Conservation (phyloP, 2,888 invertebrate genomes). For the Apamea monoglypha region DNA sequence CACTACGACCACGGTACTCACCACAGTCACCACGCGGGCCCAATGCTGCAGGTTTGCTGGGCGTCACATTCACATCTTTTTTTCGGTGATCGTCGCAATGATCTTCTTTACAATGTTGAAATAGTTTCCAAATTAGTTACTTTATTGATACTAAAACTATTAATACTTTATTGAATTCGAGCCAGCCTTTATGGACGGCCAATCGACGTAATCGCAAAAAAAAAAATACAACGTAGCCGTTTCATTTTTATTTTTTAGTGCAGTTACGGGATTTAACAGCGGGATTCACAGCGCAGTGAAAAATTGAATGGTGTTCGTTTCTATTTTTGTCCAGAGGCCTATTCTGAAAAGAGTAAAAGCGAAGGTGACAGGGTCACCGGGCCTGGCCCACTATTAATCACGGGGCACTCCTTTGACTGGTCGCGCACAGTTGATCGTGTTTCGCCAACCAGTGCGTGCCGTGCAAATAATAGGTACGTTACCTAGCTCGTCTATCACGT, state of each 20-base stretch:
- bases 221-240: background rate
- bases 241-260: background rate
- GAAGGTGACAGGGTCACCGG: conserved; percentile 41
- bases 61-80: background rate
- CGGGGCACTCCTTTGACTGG: conserved; percentile 44
- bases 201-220: background rate
- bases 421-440: conserved; percentile 42
- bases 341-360: conserved; percentile 20
- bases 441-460: conserved; percentile 26
- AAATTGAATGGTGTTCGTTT: conserved; percentile 1
- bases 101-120: background rate
- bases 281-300: background rate
- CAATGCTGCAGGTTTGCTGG: background rate
- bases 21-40: background rate
- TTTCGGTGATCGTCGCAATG: background rate
- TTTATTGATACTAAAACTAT: background rate
- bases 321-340: conserved; percentile 1
- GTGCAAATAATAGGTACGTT: conserved; percentile 12
- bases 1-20: background rate
- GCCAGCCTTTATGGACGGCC: background rate
- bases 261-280: background rate
- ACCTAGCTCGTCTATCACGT: conserved; percentile 27
- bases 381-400: conserved; percentile 62
- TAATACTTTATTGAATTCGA: background rate
- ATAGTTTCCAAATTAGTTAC: background rate